Base-by-base conservation (phyloP, 2,797 vertebrate species). In the Sebastes matsubarae region DNA sequence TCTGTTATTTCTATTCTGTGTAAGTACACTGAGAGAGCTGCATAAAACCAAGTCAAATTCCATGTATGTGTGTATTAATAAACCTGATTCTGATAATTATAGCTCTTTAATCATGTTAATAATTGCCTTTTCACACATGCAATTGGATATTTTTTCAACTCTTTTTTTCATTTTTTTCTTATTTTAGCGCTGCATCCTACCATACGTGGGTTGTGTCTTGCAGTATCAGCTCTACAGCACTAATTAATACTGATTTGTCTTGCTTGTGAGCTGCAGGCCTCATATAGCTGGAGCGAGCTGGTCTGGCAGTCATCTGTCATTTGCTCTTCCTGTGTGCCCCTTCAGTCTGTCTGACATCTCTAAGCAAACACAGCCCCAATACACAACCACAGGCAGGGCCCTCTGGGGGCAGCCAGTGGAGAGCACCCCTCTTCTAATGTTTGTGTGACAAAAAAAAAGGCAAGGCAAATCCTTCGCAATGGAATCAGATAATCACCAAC, bases 391-490 rank as follows among this genome's bases (percentile, higher is more conserved):
- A 88, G 70, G 87, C 90, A 91, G 93, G 87, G 92, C 88, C 93
- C 86, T 85, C 85, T 94, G 93, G 42, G 42, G 90, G 93, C 93
- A 93, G 96, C 94, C 93, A 91, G 88, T 63, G 42, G 88, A 88
- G 89, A 92, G 94, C 89, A 42, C 76, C 94, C 94, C 93, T 94
- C 94, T 95, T 96, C 94, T 96, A 95, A 95, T 95, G 96, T 97
- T 97, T 96, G 96, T 96, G 95, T 95, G 96, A 97, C 96, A 97
- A 97, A 97, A 46, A 46, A 46, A 93, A 90, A 96, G 80, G 94
- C 96, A 96, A 90, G 90, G 93, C 95, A 96, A 97, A 96, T 96
- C 96, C 94, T 46, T 95, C 79, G 93, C 96, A 97, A 93, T 93
- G 91, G 91, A 95, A 96, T 94, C 94, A 95, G 94, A 96, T 97